Evolutionary conservation across 2,797 vertebrate genomes (phyloP).

Genomic region (Onychomys torridus): DNA sequence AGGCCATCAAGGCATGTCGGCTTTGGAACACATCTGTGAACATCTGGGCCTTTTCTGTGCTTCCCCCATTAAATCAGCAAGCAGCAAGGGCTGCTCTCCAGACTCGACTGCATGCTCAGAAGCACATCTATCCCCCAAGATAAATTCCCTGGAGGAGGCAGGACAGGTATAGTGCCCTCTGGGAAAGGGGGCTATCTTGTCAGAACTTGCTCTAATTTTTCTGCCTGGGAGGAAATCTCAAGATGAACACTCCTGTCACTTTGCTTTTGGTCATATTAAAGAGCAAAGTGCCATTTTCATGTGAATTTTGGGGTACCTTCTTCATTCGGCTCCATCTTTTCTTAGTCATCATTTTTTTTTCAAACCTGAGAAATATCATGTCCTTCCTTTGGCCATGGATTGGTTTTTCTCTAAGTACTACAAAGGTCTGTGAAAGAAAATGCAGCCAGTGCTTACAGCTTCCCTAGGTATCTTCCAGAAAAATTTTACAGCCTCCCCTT

Average conservation of each 20-base stretch:
- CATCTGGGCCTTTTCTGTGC: background rate
- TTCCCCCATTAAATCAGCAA: conserved; percentile 18
- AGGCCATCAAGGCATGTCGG: background rate
- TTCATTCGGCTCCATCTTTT: background rate
- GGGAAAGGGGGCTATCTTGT: conserved; percentile 63
- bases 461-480: conserved; percentile 81
- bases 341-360: conserved; percentile 28
- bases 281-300: background rate
- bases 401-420: conserved; percentile 66
- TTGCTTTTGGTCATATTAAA: conserved; percentile 42
- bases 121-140: conserved; percentile 68
- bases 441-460: conserved; percentile 68
- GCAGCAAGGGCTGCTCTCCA: background rate
- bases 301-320: conserved; percentile 14
- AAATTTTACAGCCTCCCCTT: conserved; percentile 72
- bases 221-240: conserved; percentile 51
- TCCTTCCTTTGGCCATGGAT: conserved; percentile 64
- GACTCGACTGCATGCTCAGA: background rate
- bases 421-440: conserved; percentile 76
- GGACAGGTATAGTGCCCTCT: conserved; percentile 56
- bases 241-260: conserved; percentile 48
- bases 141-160: conserved; percentile 65
- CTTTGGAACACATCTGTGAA: background rate
- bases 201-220: conserved; percentile 83
- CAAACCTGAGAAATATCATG: conserved; percentile 63